Evolutionary conservation across 2,797 vertebrate species (phyloP), one percentile per base, ranked within the genome.

Genomic region (Pterois miles): DNA sequence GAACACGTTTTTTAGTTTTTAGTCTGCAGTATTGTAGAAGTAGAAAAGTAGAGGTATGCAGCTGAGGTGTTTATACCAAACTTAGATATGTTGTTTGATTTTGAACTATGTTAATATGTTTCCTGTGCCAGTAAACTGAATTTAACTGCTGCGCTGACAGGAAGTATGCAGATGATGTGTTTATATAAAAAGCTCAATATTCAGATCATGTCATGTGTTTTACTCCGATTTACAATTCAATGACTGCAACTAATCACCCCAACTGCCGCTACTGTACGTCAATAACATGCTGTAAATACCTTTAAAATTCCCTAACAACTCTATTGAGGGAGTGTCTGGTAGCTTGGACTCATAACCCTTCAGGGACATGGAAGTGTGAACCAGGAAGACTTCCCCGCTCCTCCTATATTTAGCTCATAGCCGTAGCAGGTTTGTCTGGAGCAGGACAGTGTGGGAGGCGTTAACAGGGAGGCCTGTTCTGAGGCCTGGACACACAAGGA

Each of bases 401-500:
- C 27, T 65, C 23, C 82, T 91, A 90, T 88, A 81, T 91, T 86
- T 92, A 93, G 83, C 27, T 62, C 57, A 82, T 36, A 64, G 66
- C 86, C 43, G 50, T 76, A 34, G 71, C 78, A 56, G 71, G 65
- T 56, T 75, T 58, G 80, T 80, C 74, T 57, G 72, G 67, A 70
- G 52, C 72, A 53, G 67, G 53, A 23, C 25, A 11, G 53, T 64
- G 59, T 64, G 62, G 80, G 78, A 85, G 71, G 83, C 10, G 58
- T 81, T 62, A 46, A 74, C 27, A 53, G 82, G 50, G 66, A 73
- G 76, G 80, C 38, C 53, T 77, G 78, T 52, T 86, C 63, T 72
- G 76, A 76, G 76, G 75, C 38, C 76, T 79, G 85, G 87, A 85
- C 81, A 88, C 88, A 91, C 86, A 92, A 86, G 88, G 87, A 87